These are phyloP conservation scores for Coremacera marginata DNA, from an alignment of 2,888 invertebrate genomes.

Conservation along the genomic window DNA sequence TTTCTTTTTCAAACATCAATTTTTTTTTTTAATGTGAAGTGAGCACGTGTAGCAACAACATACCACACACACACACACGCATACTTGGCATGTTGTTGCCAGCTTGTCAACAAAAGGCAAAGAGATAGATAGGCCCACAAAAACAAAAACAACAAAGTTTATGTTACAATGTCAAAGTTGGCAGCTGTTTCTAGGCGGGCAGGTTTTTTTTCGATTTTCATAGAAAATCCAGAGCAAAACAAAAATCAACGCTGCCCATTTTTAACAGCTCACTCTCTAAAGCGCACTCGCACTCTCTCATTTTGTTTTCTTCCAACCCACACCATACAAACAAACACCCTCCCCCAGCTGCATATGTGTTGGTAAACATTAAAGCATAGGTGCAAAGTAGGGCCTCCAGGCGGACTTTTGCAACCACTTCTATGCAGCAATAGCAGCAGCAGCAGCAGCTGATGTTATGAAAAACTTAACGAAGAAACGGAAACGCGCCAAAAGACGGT, in stretches of 20 bases:
- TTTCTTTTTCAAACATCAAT: neutral
- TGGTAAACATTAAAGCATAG: neutral
- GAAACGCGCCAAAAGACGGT: conserved; percentile 1
- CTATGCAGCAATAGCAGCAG: neutral
- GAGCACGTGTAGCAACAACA: conserved; percentile 23
- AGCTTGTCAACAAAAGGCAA: neutral
- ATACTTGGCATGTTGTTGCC: conserved; percentile 6
- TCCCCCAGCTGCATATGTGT: neutral
- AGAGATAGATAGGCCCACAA: conserved; percentile 19
- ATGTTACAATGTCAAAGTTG: conserved; percentile 24
- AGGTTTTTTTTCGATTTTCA: conserved; percentile 57
- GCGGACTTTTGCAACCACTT: neutral
- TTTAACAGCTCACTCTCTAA: neutral
- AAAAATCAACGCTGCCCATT: conserved; percentile 5
- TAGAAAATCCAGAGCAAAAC: conserved; percentile 29
- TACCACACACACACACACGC: neutral
- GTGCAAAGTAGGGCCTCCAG: neutral
- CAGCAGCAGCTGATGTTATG: conserved; percentile 14
- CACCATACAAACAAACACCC: neutral
- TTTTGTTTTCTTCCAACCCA: neutral
- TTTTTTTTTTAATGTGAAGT: neutral
- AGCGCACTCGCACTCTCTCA: neutral
- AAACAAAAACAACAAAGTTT: conserved; percentile 32
- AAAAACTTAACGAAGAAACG: conserved; percentile 10
- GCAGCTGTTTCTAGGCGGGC: conserved; percentile 65